Percentiles rank a stretch among this genome's conserved stretches.
phyloP scores from a whole-genome alignment of 2,888 invertebrate genomes.

The Nomada fucata region DNA sequence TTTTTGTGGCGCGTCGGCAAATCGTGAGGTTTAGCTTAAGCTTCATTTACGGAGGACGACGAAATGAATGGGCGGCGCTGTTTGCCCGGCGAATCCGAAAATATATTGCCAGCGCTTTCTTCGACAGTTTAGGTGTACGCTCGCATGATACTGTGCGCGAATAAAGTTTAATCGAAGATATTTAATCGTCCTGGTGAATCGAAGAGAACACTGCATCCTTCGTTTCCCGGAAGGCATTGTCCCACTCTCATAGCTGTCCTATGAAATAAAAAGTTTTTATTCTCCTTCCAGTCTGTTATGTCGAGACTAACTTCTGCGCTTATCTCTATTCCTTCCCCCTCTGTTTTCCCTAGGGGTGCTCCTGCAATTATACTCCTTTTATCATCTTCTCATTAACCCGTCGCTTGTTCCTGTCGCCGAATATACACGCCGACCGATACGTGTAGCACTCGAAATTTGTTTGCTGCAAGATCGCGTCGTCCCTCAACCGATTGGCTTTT shows the following conservation, averaged over 20 bases:
- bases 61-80: conserved; percentile 39
- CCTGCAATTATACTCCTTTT: too few species aligned
- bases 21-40: conserved; percentile 56
- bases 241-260: too few species aligned
- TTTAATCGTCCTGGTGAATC: conserved; percentile 14
- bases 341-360: too few species aligned
- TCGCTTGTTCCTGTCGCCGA: too few species aligned
- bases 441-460: too few species aligned
- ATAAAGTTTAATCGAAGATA: conserved; percentile 12
- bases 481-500: conserved; percentile 13
- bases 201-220: conserved; percentile 10
- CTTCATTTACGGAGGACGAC: conserved; percentile 52
- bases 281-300: too few species aligned
- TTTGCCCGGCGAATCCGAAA: conserved; percentile 39
- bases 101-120: conserved; percentile 43
- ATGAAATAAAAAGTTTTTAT: too few species aligned
- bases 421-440: too few species aligned
- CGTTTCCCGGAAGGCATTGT: background rate
- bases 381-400: too few species aligned
- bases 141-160: background rate
- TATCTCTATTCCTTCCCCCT: too few species aligned
- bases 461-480: background rate
- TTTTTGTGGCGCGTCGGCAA: conserved; percentile 39
- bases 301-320: too few species aligned
- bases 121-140: background rate